Evolutionary conservation across 2,113 vertebrate species (phyloP), one percentile per base, ranked within the genome.

Genomic region (Psilopogon haemacephalus): DNA sequence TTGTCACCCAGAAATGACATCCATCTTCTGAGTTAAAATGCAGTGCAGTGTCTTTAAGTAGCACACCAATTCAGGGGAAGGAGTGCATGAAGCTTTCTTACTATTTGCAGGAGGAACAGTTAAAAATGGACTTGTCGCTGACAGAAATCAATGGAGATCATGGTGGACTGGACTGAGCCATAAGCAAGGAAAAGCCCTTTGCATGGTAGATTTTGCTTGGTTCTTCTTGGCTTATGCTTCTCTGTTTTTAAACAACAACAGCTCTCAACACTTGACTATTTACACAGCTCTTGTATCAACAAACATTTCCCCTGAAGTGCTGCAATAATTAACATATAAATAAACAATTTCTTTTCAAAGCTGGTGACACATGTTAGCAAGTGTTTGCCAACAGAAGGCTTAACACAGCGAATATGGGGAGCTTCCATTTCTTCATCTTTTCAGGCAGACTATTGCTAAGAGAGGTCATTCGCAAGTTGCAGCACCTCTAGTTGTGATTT

Each of bases 251-350:
- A 92, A 81, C 71, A 37, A 83, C 55, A 83, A 62, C 50, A 55
- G 15, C n/a, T 87, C 77, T 95, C 68, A 89, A 73, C 62, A 58
- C 64, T 97, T 93, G 68, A 64, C 74, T 95, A 46, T 95, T 94
- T 97, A 89, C 86, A 84, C 52, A 92, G 77, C 38, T 90, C 89
- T 93, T 86, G 27, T 68, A 92, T 86, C 88, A 94, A 87, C 74
- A 95, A 90, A 93, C 93, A 95, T 96, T 95, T 96, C 86, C 82
- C 85, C 71, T 58, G 68, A 89, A 78, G 87, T 82, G 89, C 78
- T 87, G 32, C 62, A 93, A 87, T 89, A 96, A 97, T 96, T 97
- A 96, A 87, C 93, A 94, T 90, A 92, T 85, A 94, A 94, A 96
- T 93, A 96, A 96, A 93, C 40, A 35, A 44, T 48, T 73, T 73